These are phyloP conservation scores for Aporrectodea caliginosa DNA, from an alignment of 1,140 invertebrate species.

Conservation along the genomic window DNA sequence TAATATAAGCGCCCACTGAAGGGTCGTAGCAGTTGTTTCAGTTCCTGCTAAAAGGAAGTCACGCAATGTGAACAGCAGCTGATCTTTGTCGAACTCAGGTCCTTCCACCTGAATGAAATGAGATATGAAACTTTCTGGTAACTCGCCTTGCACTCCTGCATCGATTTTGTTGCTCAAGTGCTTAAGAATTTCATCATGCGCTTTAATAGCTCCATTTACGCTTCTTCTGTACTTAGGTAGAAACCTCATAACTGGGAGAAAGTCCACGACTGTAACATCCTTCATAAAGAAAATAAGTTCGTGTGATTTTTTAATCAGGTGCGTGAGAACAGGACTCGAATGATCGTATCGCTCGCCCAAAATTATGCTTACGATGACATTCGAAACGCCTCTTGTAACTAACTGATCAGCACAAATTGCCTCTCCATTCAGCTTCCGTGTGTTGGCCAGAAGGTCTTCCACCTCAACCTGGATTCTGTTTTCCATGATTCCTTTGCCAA, in stretches of 20 bases:
- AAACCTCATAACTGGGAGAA: constrained; percentile 8
- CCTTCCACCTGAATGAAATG: constrained; percentile 7
- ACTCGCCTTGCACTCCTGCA: no score
- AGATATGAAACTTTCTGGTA: not conserved
- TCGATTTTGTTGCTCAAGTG: no score
- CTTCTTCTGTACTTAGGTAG: not conserved
- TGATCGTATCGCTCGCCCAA: no score
- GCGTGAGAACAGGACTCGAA: no score
- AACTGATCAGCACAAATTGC: not conserved
- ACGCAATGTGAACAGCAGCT: not conserved
- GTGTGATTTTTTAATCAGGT: no score
- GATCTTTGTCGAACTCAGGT: not conserved
- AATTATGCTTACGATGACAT: constrained; percentile 8
- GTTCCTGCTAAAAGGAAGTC: constrained; percentile 48
- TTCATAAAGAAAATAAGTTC: not conserved
- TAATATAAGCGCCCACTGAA: constrained; percentile 50
- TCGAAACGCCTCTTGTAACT: not conserved
- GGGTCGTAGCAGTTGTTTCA: constrained; percentile 49
- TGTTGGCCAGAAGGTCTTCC: not conserved
- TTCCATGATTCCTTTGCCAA: constrained; percentile 6
- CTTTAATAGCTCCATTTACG: not conserved
- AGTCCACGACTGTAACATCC: not conserved
- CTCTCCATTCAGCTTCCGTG: no score
- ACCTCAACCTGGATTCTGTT: not conserved
- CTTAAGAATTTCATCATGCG: not conserved